A percentile compares a stretch with the other conserved stretches of the same genome.
phyloP scores from a whole-genome alignment of 2,888 invertebrate genomes.

The Colostygia pectinataria region DNA sequence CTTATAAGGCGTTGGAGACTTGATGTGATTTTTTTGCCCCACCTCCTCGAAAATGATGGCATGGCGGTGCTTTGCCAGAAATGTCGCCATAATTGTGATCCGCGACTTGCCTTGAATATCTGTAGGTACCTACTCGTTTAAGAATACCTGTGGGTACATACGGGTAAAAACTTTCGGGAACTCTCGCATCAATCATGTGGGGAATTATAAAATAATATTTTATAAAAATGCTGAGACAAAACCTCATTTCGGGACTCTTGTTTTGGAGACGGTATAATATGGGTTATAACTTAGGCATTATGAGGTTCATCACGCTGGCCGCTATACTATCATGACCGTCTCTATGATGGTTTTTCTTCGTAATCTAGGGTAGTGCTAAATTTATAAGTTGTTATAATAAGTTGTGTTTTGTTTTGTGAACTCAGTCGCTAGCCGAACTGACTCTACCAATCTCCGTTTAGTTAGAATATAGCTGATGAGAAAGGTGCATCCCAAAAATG shows the following conservation, averaged over 20 bases:
- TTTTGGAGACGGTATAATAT: neutral
- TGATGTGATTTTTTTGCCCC: constrained; percentile 57
- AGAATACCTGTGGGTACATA: constrained; percentile 27
- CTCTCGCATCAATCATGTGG: constrained; percentile 22
- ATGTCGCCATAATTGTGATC: constrained; percentile 52
- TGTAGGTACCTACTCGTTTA: constrained; percentile 39
- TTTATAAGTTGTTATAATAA: too few relatives aligned
- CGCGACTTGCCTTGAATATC: constrained; percentile 37
- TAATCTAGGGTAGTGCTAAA: too few relatives aligned
- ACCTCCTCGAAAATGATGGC: constrained; percentile 38
- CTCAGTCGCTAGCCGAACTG: too few relatives aligned
- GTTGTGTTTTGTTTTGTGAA: too few relatives aligned
- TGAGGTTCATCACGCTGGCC: too few relatives aligned
- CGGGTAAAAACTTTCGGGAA: constrained; percentile 16
- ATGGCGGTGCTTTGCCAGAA: constrained; percentile 37
- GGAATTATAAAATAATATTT: constrained; percentile 16
- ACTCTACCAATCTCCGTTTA: too few relatives aligned
- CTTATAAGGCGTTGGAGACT: constrained; percentile 27
- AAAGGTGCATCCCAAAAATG: too few relatives aligned
- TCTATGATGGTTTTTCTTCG: too few relatives aligned
- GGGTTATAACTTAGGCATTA: too few relatives aligned
- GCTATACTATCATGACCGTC: too few relatives aligned
- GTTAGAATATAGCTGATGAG: too few relatives aligned
- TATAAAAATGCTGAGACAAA: constrained; percentile 8
- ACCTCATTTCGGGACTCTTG: neutral